Conservation (phyloP, 2,888 invertebrate species). For the Osedax frankpressi region DNA sequence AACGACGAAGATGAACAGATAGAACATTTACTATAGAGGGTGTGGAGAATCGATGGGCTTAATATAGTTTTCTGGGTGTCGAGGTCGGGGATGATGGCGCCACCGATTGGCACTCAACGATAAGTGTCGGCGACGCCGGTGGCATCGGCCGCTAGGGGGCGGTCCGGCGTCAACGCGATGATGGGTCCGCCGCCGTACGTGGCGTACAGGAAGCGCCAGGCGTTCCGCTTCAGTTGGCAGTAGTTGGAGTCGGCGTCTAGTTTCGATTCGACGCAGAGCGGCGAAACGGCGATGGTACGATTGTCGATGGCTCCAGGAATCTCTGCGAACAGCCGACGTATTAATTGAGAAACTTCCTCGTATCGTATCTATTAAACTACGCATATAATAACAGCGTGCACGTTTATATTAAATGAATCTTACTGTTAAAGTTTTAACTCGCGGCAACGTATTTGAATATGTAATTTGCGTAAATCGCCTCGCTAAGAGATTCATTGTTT, state of each 20-base stretch:
- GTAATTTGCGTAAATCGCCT: no score
- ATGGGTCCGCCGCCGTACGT: conserved; percentile 85
- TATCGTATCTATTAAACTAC: neutral
- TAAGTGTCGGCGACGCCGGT: conserved; percentile 16
- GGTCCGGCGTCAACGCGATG: conserved; percentile 48
- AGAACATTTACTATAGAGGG: no score
- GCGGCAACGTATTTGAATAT: no score
- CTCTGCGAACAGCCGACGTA: no score
- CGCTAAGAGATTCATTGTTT: no score
- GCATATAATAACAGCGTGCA: no score
- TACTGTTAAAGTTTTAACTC: no score
- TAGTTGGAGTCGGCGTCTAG: conserved; percentile 39
- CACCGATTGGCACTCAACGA: neutral
- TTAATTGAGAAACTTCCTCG: no score
- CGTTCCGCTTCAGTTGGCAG: conserved; percentile 63
- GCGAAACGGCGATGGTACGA: conserved; percentile 59
- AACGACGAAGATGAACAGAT: no score
- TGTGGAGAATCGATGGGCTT: no score
- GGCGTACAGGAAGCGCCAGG: conserved; percentile 72
- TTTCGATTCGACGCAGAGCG: conserved; percentile 34
- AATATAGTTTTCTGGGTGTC: no score
- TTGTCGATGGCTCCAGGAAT: conserved; percentile 80
- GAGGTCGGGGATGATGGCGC: neutral
- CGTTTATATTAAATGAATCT: no score
- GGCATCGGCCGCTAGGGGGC: neutral